A percentile compares a stretch with the other conserved stretches of the same genome.
Conservation (phyloP, 2,113 vertebrate species). For the Loxodonta africana region DNA sequence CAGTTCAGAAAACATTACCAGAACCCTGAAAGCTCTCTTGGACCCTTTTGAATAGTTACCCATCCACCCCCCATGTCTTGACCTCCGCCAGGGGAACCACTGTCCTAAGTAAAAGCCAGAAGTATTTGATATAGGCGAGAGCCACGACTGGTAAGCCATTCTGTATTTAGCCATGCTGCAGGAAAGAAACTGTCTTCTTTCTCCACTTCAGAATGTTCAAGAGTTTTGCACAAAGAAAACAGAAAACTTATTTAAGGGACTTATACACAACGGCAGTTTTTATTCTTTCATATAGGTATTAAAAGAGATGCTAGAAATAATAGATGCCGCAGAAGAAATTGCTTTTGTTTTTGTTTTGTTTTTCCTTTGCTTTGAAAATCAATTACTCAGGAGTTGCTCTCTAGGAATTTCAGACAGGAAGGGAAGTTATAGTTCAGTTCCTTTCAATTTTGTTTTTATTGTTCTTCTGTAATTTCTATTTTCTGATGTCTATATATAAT, state of each 20-base stretch:
- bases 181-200: not conserved
- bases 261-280: not conserved
- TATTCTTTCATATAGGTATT: not conserved
- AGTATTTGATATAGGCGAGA: accelerated
- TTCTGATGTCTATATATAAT: not conserved
- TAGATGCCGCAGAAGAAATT: not conserved
- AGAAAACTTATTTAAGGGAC: not conserved
- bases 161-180: not conserved
- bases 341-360: not conserved
- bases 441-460: not conserved
- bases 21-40: not conserved
- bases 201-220: not conserved
- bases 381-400: not conserved
- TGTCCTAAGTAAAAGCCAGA: not conserved
- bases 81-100: too few relatives aligned
- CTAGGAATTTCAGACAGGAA: not conserved
- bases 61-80: not conserved
- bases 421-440: not conserved
- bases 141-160: not conserved
- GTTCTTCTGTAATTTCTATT: not conserved
- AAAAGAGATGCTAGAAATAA: not conserved
- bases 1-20: not conserved
- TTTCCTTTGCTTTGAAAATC: not conserved
- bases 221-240: not conserved
- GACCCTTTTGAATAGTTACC: not conserved